These are phyloP conservation scores for Crematogaster levior DNA, from an alignment of 2,888 invertebrate genomes.

Conservation along the genomic window DNA sequence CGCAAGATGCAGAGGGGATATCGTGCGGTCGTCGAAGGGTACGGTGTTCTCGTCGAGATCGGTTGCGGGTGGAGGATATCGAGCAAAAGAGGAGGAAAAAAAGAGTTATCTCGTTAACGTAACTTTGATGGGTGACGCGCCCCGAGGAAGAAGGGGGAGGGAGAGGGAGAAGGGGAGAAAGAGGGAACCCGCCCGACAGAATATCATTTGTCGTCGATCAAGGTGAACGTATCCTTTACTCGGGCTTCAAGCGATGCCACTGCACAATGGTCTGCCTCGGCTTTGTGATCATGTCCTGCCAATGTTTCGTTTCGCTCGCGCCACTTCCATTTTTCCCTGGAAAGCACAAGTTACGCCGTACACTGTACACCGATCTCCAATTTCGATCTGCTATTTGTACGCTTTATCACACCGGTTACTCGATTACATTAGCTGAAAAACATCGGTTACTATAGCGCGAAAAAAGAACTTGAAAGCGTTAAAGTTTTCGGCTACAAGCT, in stretches of 20 bases:
- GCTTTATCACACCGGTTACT: not conserved
- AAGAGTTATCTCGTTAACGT: slow-evolving; percentile 23
- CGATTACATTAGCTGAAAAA: not conserved
- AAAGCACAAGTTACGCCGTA: slow-evolving; percentile 80
- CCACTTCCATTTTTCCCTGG: slow-evolving; percentile 97
- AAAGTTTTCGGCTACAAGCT: not conserved
- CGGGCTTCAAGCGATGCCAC: slow-evolving; percentile 98
- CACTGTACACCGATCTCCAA: not conserved
- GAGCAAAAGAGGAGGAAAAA: slow-evolving; percentile 13
- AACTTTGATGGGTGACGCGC: slow-evolving; percentile 10
- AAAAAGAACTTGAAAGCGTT: not conserved
- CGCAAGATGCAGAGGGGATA: not conserved
- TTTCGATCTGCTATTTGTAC: not conserved
- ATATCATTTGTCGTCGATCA: slow-evolving; percentile 52
- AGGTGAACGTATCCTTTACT: slow-evolving; percentile 87
- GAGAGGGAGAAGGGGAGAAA: no score
- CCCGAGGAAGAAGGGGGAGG: no score
- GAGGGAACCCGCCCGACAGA: slow-evolving; percentile 29
- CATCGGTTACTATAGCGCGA: not conserved
- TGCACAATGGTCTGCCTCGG: slow-evolving; percentile 98
- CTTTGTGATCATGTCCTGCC: slow-evolving; percentile 99
- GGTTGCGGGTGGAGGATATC: slow-evolving; percentile 24
- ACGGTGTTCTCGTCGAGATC: slow-evolving; percentile 25
- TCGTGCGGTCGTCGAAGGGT: slow-evolving; percentile 14
- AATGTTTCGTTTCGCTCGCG: slow-evolving; percentile 98